phyloP scores from a whole-genome alignment of 1,140 invertebrate genomes.

The Onthophagus taurus region DNA sequence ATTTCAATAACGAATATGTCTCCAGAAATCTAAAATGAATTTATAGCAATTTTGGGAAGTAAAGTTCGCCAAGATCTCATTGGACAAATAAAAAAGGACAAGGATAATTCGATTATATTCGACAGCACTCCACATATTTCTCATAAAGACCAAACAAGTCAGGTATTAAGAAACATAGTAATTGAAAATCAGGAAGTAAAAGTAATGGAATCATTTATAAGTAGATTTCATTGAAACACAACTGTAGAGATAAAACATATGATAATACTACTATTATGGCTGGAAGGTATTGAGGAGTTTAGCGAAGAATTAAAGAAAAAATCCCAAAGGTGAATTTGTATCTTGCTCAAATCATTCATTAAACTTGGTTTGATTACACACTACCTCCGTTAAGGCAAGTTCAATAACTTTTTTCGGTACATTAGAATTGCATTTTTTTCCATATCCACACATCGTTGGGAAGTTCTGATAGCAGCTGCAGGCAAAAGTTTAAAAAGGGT shows the following conservation, averaged over 20 bases:
- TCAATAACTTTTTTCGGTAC: slow-evolving; percentile 9
- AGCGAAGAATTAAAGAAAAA: slow-evolving; percentile 25
- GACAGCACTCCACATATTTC: no score
- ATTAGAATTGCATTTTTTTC: slow-evolving; percentile 6
- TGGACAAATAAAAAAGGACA: neutral
- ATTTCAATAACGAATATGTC: slow-evolving; percentile 21
- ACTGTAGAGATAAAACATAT: slow-evolving; percentile 28
- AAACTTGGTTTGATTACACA: slow-evolving; percentile 25
- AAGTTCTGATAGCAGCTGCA: slow-evolving; percentile 1
- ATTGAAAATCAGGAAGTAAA: no score
- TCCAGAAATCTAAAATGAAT: slow-evolving; percentile 25
- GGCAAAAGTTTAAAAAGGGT: slow-evolving; percentile 3
- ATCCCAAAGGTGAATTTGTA: slow-evolving; percentile 18
- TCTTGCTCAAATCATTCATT: slow-evolving; percentile 28
- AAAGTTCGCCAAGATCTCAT: neutral
- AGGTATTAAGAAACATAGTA: no score
- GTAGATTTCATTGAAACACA: neutral
- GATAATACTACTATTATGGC: slow-evolving; percentile 35
- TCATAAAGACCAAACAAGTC: no score
- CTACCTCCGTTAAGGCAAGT: neutral
- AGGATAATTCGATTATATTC: no score
- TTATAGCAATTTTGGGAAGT: neutral
- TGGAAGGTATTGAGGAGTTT: slow-evolving; percentile 31
- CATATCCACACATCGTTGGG: slow-evolving; percentile 2
- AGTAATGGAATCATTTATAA: no score